Percentiles rank a stretch among this genome's conserved stretches.
Evolutionary conservation across 1,140 invertebrate species (phyloP).

Genomic region (Drosophila erecta): DNA sequence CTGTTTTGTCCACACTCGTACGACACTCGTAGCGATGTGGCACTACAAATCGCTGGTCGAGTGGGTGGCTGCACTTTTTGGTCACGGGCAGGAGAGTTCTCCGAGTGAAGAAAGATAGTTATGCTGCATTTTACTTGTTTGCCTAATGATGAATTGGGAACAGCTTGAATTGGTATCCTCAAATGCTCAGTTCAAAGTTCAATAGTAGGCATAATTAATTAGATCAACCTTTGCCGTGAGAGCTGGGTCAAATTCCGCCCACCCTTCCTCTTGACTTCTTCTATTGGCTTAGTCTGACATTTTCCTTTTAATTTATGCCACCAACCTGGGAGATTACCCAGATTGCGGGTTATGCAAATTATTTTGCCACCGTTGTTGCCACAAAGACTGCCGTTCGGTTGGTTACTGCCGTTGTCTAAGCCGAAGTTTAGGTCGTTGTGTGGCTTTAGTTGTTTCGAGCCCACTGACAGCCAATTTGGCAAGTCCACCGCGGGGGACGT

Average conservation of each 20-base stretch:
- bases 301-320: constrained; percentile 64
- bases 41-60: constrained; percentile 35
- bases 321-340: constrained; percentile 45
- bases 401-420: constrained; percentile 1
- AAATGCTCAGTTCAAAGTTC: not conserved
- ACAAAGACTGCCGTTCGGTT: constrained; percentile 5
- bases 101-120: not conserved
- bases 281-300: constrained; percentile 46
- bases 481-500: constrained; percentile 35
- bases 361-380: constrained; percentile 54
- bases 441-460: constrained; percentile 6
- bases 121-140: no score
- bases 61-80: constrained; percentile 6
- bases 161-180: not conserved
- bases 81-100: no score
- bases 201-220: not conserved
- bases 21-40: constrained; percentile 41
- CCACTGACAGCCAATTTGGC: constrained; percentile 62
- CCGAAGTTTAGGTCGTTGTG: not conserved
- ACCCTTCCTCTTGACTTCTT: not conserved
- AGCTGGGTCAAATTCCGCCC: constrained; percentile 16
- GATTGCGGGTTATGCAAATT: constrained; percentile 68
- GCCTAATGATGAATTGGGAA: no score
- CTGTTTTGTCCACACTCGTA: constrained; percentile 23
- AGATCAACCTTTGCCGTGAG: constrained; percentile 31